Evolutionary conservation across 2,888 invertebrate species (phyloP).

Genomic region (Limnephilus auricula): DNA sequence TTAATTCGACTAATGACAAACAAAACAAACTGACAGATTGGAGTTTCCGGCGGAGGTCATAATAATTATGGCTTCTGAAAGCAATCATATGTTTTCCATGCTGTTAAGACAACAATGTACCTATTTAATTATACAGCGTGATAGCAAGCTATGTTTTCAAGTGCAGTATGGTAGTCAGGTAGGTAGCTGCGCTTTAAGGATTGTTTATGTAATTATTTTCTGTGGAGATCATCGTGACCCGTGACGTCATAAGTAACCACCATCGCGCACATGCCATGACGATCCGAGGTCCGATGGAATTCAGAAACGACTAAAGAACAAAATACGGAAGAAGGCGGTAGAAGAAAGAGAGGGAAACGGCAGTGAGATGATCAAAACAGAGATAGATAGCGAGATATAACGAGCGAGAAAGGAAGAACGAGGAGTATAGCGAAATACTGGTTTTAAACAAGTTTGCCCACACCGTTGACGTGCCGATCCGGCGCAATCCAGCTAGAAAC

Average conservation of each 20-base stretch:
- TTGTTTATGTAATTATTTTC: not conserved
- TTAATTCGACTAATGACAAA: slow-evolving; percentile 5
- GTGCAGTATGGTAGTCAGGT: not conserved
- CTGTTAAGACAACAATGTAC: not conserved
- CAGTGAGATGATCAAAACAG: slow-evolving; percentile 30
- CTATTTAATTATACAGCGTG: not conserved
- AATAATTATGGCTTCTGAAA: not conserved
- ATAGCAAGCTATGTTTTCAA: not conserved
- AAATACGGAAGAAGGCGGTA: slow-evolving; percentile 33
- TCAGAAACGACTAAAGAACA: slow-evolving; percentile 5
- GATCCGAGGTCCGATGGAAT: slow-evolving; percentile 5
- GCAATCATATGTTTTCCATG: not conserved
- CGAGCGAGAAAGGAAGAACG: slow-evolving; percentile 36
- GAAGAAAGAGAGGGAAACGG: slow-evolving; percentile 9
- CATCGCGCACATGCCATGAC: not conserved
- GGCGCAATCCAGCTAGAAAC: slow-evolving; percentile 11
- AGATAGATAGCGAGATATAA: slow-evolving; percentile 29
- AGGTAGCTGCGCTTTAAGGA: not conserved
- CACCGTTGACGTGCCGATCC: slow-evolving; percentile 36
- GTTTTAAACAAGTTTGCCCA: slow-evolving; percentile 45
- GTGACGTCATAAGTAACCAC: slow-evolving; percentile 8
- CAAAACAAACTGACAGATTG: not conserved
- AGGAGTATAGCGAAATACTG: slow-evolving; percentile 39
- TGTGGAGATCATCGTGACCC: not conserved
- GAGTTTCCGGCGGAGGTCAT: not conserved